phyloP scores from a whole-genome alignment of 1,140 invertebrate genomes.

The Antheraea mylitta region DNA sequence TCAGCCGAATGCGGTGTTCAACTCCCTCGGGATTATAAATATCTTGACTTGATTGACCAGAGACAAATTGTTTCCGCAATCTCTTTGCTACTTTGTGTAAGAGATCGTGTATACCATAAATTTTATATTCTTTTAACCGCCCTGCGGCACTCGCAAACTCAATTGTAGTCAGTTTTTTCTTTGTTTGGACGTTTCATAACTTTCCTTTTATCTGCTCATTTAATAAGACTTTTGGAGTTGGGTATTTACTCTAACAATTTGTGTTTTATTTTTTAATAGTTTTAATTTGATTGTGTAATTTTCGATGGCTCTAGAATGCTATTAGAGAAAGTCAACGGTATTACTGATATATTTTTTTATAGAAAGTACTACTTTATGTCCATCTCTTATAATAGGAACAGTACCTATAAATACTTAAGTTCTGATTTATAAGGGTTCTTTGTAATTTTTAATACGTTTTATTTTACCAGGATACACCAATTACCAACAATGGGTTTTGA shows the following conservation, averaged over 20 bases:
- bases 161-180: not conserved
- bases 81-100: not conserved
- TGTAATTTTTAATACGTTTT: not conserved
- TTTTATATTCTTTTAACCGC: not conserved
- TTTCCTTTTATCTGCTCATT: not conserved
- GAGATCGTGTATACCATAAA: conserved; percentile 4
- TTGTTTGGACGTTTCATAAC: not conserved
- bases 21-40: conserved; percentile 13
- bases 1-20: conserved; percentile 6
- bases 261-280: no score
- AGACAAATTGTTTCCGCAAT: conserved; percentile 13
- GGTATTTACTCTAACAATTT: not conserved
- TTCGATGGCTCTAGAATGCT: no score
- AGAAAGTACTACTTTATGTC: no score
- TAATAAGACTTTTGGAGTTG: not conserved
- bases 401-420: no score
- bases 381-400: no score
- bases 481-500: conserved; percentile 90
- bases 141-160: not conserved
- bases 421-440: no score
- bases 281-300: no score
- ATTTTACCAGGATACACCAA: conserved; percentile 84
- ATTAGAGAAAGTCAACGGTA: no score
- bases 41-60: conserved; percentile 12
- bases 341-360: no score